phyloP scores from a whole-genome alignment of 2,888 invertebrate genomes.

The Eretmocerus hayati region DNA sequence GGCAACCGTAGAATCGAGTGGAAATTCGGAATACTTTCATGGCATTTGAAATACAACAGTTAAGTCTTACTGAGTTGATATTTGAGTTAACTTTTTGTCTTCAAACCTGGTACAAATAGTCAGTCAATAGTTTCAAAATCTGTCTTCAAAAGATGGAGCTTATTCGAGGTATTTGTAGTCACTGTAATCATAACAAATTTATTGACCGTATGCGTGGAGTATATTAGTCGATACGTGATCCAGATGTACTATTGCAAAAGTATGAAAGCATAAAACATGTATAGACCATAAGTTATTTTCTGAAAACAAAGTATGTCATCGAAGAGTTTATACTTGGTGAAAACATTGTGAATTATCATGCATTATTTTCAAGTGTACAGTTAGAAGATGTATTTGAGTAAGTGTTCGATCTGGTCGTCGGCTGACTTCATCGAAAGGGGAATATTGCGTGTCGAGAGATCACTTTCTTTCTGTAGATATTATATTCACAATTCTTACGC shows the following conservation, averaged over 20 bases:
- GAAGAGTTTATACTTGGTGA: constrained; percentile 19
- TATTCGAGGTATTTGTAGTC: constrained; percentile 33
- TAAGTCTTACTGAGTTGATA: too few relatives aligned
- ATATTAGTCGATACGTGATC: too few relatives aligned
- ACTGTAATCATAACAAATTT: constrained; percentile 36
- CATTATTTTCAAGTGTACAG: constrained; percentile 18
- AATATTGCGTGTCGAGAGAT: too few relatives aligned
- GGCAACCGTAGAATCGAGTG: too few relatives aligned
- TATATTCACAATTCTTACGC: too few relatives aligned
- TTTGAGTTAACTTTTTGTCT: too few relatives aligned
- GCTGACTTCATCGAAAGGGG: constrained; percentile 12
- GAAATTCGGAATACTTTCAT: too few relatives aligned
- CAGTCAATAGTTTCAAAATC: constrained; percentile 17
- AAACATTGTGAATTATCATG: constrained; percentile 19
- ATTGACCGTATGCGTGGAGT: constrained; percentile 30
- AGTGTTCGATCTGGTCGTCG: constrained; percentile 19
- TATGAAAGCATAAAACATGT: constrained; percentile 14
- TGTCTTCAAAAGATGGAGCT: constrained; percentile 19
- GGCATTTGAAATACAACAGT: too few relatives aligned
- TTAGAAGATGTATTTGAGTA: constrained; percentile 18
- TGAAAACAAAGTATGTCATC: constrained; percentile 21
- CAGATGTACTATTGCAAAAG: too few relatives aligned
- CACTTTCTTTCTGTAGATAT: too few relatives aligned
- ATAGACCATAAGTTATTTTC: constrained; percentile 30
- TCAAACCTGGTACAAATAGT: too few relatives aligned